Percentiles rank a stretch among this genome's conserved stretches.
phyloP scores from a whole-genome alignment of 2,888 invertebrate genomes.

The Fissipunctia ypsillon region DNA sequence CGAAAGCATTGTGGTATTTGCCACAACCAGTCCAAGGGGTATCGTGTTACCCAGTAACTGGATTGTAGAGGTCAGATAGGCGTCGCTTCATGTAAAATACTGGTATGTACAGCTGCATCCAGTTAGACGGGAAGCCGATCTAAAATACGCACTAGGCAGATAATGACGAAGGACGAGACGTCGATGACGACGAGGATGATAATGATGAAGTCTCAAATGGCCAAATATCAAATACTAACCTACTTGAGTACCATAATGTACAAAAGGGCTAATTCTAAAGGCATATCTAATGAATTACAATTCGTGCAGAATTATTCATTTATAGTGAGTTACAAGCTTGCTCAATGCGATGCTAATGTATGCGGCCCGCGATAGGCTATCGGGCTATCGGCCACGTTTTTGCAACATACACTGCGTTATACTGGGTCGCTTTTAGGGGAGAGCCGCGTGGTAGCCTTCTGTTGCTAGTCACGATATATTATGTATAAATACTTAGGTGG shows the following conservation, averaged over 20 bases:
- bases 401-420: conserved; percentile 60
- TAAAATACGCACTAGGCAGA: too few species aligned
- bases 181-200: too few species aligned
- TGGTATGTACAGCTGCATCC: background rate
- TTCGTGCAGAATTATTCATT: conserved; percentile 75
- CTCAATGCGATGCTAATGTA: conserved; percentile 77
- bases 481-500: too few species aligned
- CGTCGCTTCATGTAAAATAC: background rate
- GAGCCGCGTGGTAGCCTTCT: conserved; percentile 23
- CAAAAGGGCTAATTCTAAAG: conserved; percentile 3
- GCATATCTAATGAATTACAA: conserved; percentile 60
- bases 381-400: conserved; percentile 63
- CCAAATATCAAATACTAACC: background rate
- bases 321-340: conserved; percentile 70
- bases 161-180: too few species aligned
- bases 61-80: background rate
- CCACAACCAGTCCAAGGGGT: background rate
- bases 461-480: conserved; percentile 22
- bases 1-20: background rate
- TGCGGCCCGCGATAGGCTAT: conserved; percentile 71
- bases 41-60: too few species aligned
- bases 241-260: background rate
- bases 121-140: too few species aligned
- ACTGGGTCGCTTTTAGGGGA: conserved; percentile 20
- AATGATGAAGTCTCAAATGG: background rate